These are phyloP conservation scores for Apotomis capreana DNA, from an alignment of 2,888 invertebrate genomes.

Conservation along the genomic window DNA sequence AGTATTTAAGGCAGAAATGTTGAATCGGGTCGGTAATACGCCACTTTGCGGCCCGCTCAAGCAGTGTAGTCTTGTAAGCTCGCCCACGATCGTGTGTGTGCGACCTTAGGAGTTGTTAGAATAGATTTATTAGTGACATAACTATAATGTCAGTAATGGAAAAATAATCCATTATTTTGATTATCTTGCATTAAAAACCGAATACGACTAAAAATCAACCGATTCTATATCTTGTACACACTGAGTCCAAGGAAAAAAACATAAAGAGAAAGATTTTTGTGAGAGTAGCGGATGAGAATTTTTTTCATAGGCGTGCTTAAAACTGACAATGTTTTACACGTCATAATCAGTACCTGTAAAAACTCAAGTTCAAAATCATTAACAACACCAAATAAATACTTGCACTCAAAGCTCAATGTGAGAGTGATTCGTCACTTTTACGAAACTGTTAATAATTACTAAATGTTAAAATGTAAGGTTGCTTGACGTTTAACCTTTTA, in stretches of 20 bases:
- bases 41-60: conserved; percentile 29
- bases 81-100: conserved; percentile 33
- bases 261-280: neutral
- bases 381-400: conserved; percentile 18
- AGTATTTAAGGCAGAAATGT: conserved; percentile 28
- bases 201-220: too few species aligned
- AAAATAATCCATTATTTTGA: too few species aligned
- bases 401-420: conserved; percentile 15
- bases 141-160: too few species aligned
- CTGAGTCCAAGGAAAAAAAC: too few species aligned
- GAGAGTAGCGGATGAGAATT: neutral
- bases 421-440: conserved; percentile 31
- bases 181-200: too few species aligned
- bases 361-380: neutral
- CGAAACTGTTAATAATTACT: conserved; percentile 26
- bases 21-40: conserved; percentile 29
- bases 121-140: neutral
- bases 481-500: conserved; percentile 26
- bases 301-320: too few species aligned
- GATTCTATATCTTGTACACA: too few species aligned
- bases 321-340: neutral
- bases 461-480: conserved; percentile 26
- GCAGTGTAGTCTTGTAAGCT: conserved; percentile 25
- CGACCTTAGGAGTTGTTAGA: conserved; percentile 25
- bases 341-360: neutral